Evolutionary conservation across 2,888 invertebrate species (phyloP), one percentile per base, ranked within the genome.

Genomic region (Protodeltote pygarga): DNA sequence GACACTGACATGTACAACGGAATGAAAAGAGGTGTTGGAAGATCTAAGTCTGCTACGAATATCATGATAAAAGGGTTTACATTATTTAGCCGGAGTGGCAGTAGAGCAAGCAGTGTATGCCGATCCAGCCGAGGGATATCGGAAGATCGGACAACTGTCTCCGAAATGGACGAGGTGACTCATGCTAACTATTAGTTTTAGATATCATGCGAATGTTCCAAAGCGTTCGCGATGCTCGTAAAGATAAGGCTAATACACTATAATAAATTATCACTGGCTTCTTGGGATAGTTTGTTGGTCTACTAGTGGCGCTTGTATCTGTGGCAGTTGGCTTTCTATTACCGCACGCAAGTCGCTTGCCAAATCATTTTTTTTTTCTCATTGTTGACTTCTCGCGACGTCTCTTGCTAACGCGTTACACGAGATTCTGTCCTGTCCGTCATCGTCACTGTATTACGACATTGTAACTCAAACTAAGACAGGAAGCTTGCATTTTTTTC

Each of bases 51-150:
- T 59, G 95, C 96, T 0, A 95, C 96, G 15, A 97, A 96, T 79
- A 97, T 97, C 58, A 93, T 96, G 93, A 96, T 96, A 41, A 96
- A 95, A 79, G 96, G 96, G 0, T 96, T 95, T 83, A 96, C 96
- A 73, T 87, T 95, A 71, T 95, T 93, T 65, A 92, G 92, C 61
- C 83, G 92, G 31, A 90, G 72, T 55, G 88, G 89, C 42, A 94
- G 94, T 70, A 88, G 93, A 72, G 93, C 93, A 1, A 93, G 92
- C 76, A 94, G 94, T 69, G 79, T 93, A 27, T 92, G 92, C 64
- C 74, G 88, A 41, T 88, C 89, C 4, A 86, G 89, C 4, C 82
- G 93, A 50, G 94, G 93, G 24, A 88, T 93, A 52, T 94, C 94
- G 15, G 94, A 94, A 75, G 95, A 95, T 75, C 88, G 93, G 48